Conservation (phyloP, 1,140 invertebrate genomes). For the Musca domestica region DNA sequence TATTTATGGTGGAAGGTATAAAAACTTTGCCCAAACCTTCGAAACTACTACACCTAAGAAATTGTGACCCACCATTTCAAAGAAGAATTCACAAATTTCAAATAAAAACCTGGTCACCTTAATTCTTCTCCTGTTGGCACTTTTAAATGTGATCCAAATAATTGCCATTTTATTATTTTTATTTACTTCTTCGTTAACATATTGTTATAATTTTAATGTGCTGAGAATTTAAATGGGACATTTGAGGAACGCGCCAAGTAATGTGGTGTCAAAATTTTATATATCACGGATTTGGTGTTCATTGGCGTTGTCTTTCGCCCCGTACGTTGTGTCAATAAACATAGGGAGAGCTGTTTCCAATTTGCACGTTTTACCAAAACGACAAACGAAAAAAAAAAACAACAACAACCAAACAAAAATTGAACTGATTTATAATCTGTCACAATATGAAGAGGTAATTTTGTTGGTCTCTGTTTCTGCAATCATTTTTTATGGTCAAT, state of each 20-base stretch:
- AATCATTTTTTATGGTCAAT: not conserved
- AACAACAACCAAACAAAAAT: not conserved
- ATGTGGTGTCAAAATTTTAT: conserved; percentile 20
- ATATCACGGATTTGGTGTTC: conserved; percentile 13
- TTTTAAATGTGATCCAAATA: conserved; percentile 13
- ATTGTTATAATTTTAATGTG: conserved; percentile 19
- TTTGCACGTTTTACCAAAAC: conserved; percentile 15
- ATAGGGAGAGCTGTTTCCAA: not conserved
- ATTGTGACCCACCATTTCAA: too few relatives aligned
- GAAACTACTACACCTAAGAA: too few relatives aligned
- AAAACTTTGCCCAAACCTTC: too few relatives aligned
- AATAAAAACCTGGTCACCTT: not conserved
- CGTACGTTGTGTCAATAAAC: not conserved
- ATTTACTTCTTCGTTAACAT: not conserved
- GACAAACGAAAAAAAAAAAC: not conserved
- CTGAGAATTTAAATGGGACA: conserved; percentile 10
- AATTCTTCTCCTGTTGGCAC: not conserved
- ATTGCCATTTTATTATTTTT: conserved; percentile 12
- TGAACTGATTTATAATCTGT: conserved; percentile 22
- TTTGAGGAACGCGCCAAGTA: not conserved
- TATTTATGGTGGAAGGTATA: too few relatives aligned
- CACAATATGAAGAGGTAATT: conserved; percentile 17
- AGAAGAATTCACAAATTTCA: too few relatives aligned
- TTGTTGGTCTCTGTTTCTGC: not conserved
- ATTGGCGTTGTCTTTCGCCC: too few relatives aligned